Percentiles rank a stretch among this genome's conserved stretches.
Evolutionary conservation across 1,140 invertebrate genomes (phyloP).

Genomic region (Drosophila trapezifrons): DNA sequence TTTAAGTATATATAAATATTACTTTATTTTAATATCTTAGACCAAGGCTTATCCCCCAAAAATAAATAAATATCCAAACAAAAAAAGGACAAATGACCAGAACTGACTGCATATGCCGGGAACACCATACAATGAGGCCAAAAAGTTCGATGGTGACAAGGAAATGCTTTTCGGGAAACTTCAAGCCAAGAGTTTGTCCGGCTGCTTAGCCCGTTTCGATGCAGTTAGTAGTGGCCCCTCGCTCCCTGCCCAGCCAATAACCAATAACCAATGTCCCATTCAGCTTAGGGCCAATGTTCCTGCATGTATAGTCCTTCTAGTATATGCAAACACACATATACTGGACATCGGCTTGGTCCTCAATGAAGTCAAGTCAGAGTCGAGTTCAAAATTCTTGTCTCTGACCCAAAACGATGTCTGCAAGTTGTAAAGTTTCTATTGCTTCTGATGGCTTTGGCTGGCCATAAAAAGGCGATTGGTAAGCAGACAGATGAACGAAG

Average conservation of each 20-base stretch:
- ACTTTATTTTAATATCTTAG: no score
- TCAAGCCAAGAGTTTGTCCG: slow-evolving; percentile 51
- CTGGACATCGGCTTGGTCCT: slow-evolving; percentile 17
- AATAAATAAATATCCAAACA: no score
- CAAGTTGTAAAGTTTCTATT: slow-evolving; percentile 61
- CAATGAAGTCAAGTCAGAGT: slow-evolving; percentile 55
- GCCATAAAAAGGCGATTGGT: slow-evolving; percentile 44
- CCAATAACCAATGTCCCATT: slow-evolving; percentile 35
- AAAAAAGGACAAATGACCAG: neutral
- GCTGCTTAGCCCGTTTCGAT: slow-evolving; percentile 31
- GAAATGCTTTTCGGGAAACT: slow-evolving; percentile 76
- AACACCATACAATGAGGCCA: slow-evolving; percentile 23
- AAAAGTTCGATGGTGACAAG: slow-evolving; percentile 69
- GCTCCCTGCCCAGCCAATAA: slow-evolving; percentile 2
- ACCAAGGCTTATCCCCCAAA: neutral
- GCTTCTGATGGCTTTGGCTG: slow-evolving; percentile 40
- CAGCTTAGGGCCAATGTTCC: slow-evolving; percentile 50
- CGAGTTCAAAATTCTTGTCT: slow-evolving; percentile 67
- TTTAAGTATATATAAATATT: no score
- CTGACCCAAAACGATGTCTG: slow-evolving; percentile 49
- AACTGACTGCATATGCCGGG: slow-evolving; percentile 8
- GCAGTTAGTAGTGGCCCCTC: slow-evolving; percentile 28
- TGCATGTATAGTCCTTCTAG: neutral
- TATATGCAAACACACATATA: slow-evolving; percentile 37
- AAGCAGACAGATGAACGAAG: slow-evolving; percentile 33